Percentiles rank a stretch among this genome's conserved stretches.
These are phyloP conservation scores for Mesocricetus auratus DNA, from an alignment of 2,113 vertebrate species.

Conservation along the genomic window DNA sequence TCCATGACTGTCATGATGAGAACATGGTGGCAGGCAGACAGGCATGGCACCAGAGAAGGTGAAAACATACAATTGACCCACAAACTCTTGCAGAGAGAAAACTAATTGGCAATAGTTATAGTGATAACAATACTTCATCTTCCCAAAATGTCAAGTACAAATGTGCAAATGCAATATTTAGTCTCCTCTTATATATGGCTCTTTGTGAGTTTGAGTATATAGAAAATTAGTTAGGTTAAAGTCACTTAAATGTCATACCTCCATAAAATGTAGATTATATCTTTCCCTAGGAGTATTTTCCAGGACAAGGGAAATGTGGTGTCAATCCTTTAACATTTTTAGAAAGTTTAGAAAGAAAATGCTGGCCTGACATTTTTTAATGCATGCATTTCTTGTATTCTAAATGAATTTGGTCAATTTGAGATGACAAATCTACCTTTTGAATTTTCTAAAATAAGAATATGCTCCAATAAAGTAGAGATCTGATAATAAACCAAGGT, in stretches of 20 bases:
- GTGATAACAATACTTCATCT: background rate
- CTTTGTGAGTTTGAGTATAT: constrained; percentile 12
- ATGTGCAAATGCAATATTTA: background rate
- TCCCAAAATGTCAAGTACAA: background rate
- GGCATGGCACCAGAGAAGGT: background rate
- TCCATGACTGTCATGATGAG: background rate
- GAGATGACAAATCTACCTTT: constrained; percentile 51
- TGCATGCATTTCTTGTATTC: background rate
- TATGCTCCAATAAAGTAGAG: background rate
- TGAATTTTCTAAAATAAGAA: constrained; percentile 32
- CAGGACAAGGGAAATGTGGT: background rate
- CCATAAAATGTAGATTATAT: background rate
- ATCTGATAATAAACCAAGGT: background rate
- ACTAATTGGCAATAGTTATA: background rate
- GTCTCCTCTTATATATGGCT: background rate
- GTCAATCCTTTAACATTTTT: constrained; percentile 18
- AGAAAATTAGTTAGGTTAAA: background rate
- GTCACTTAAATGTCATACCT: background rate
- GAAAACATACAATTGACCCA: background rate
- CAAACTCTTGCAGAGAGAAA: background rate
- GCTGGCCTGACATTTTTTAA: background rate
- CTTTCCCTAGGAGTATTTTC: background rate
- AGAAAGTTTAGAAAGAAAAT: constrained; percentile 62
- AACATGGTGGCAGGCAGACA: background rate
- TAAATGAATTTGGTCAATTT: constrained; percentile 34